Percentiles rank a stretch among this genome's conserved stretches.
phyloP scores from a whole-genome alignment of 2,113 vertebrate species.

The Tonatia bakeri region DNA sequence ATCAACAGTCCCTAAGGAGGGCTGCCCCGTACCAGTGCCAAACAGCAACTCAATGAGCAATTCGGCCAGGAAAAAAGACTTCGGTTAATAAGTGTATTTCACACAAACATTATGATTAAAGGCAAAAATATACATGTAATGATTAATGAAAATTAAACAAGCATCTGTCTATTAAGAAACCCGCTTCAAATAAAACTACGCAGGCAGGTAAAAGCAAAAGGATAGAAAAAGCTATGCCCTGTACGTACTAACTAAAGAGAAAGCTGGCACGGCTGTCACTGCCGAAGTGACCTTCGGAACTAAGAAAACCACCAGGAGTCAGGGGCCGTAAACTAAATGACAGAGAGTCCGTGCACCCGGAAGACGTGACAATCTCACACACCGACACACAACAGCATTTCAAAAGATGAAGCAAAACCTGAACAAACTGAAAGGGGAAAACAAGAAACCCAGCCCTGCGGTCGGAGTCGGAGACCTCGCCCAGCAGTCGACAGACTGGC shows the following conservation, averaged over 20 bases:
- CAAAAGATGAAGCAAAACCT: background rate
- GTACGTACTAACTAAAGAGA: background rate
- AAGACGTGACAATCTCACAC: background rate
- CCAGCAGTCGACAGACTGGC: background rate
- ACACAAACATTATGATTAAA: background rate
- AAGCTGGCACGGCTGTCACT: no score
- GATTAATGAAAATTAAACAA: background rate
- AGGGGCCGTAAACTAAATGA: background rate
- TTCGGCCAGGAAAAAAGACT: background rate
- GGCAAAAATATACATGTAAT: background rate
- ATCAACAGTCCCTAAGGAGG: background rate
- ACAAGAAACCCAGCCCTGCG: background rate
- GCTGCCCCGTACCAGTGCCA: background rate
- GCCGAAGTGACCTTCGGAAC: background rate
- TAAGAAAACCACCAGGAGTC: background rate
- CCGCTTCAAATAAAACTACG: background rate
- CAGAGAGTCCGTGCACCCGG: background rate
- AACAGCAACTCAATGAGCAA: background rate
- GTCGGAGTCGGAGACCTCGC: background rate
- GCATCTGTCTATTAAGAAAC: background rate
- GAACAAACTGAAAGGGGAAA: background rate
- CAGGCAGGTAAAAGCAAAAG: background rate
- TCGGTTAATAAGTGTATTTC: background rate
- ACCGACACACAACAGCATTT: background rate
- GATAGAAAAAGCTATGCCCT: background rate